These are phyloP conservation scores for Mionectes olivaceus DNA, from an alignment of 2,797 vertebrate genomes.

Conservation along the genomic window DNA sequence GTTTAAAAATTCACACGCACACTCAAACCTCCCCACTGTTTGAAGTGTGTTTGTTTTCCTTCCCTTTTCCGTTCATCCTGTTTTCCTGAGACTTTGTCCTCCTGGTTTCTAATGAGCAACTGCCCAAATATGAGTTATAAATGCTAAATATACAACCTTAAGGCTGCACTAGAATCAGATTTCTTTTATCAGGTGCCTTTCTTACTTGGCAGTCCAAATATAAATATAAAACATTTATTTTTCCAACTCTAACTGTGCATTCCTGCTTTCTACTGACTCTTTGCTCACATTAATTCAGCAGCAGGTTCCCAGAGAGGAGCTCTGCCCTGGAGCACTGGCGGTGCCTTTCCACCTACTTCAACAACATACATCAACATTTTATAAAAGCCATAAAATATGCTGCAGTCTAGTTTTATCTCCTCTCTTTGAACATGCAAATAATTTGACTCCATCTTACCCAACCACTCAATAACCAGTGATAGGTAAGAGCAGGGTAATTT, in stretches of 20 bases:
- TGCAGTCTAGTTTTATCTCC: background rate
- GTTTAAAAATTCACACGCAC: background rate
- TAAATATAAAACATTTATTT: background rate
- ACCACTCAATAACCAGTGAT: background rate
- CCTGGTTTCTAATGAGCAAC: background rate
- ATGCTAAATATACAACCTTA: background rate
- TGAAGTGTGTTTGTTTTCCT: background rate
- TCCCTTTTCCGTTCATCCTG: background rate
- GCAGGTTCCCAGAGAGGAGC: background rate
- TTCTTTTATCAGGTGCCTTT: background rate
- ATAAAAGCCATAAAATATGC: background rate
- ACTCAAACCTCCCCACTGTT: no score
- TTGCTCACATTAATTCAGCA: constrained; percentile 2
- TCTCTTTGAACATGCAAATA: constrained; percentile 22
- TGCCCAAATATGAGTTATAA: background rate
- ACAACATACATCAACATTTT: background rate
- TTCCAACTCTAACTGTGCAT: background rate
- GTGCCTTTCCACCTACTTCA: constrained; percentile 2
- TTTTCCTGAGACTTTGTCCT: background rate
- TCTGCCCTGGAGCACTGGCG: background rate
- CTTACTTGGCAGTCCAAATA: background rate
- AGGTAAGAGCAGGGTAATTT: background rate
- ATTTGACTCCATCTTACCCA: background rate
- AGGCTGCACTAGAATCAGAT: background rate
- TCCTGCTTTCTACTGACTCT: background rate